A percentile compares a stretch with the other conserved stretches of the same genome.
phyloP scores from a whole-genome alignment of 2,113 vertebrate species.

The Manacus vitellinus region DNA sequence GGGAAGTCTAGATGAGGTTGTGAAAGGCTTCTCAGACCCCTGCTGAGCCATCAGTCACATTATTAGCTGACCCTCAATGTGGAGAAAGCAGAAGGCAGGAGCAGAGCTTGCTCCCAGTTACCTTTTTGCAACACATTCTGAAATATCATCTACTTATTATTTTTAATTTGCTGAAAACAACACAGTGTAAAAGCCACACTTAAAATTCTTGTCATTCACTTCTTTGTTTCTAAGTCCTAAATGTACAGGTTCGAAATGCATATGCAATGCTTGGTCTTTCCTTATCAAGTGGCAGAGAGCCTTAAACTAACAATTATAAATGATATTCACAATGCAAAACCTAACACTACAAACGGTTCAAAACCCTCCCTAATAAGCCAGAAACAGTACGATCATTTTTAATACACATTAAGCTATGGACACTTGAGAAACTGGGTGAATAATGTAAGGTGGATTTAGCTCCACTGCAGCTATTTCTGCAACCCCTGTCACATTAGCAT shows the following conservation, averaged over 20 bases:
- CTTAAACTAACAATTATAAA: not conserved
- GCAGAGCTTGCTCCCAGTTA: not conserved
- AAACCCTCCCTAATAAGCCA: not conserved
- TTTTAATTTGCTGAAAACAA: not conserved
- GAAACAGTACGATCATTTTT: not conserved
- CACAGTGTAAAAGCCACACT: not conserved
- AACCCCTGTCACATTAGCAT: not conserved
- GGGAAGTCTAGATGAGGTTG: not conserved
- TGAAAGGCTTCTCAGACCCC: not conserved
- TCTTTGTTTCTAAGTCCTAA: not conserved
- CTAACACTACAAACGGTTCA: not conserved
- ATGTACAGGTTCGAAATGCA: not conserved
- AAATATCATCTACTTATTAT: not conserved
- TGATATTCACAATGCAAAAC: not conserved
- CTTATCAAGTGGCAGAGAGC: not conserved
- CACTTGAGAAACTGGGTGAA: not conserved
- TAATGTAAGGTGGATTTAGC: not conserved
- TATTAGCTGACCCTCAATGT: not conserved
- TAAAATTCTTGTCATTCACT: not conserved
- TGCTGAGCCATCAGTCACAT: conserved; percentile 5
- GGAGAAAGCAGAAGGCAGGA: not conserved
- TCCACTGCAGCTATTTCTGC: not conserved
- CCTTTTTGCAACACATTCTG: not conserved
- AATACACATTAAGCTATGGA: not conserved
- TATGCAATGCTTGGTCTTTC: not conserved